Evolutionary conservation across 1,140 invertebrate species (phyloP), one percentile per base, ranked within the genome.

Genomic region (Ceratitis capitata): DNA sequence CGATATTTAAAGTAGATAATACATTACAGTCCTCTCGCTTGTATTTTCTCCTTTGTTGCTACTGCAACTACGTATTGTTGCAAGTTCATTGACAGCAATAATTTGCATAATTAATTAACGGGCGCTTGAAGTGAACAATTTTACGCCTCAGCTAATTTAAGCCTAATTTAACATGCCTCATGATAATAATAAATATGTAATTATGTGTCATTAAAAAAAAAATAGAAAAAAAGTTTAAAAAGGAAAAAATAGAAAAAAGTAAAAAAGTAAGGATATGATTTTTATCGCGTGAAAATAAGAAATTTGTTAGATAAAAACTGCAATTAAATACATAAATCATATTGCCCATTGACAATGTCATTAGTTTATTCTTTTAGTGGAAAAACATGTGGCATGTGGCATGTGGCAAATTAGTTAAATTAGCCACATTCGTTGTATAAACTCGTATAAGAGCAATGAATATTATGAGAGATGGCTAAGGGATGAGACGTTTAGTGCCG

Each of bases 101-200:
- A 78, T 78, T 78, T 78, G 39, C 69, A 78, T 78, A 78, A 78
- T 78, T 78, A 78, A 78, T 78, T 78, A 23, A 78, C 39, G 42
- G n/a, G 29, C 39, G 45, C 32, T 23, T 10, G 45, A 9, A 26
- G 45, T 45, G 69, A 42, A 78, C 69, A 78, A 78, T 78, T 78
- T 78, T 39, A 78, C 42, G 69, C 69, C 69, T 47, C 35, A 78
- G 69, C 42, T 78, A 45, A 78, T 78, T 78, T 42, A 42, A 78
- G 45, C 23, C 32, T 39, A 69, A 78, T 78, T 35, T 45, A 39
- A 78, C n/a, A 78, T n/a, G 69, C 39, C 23, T 23, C 69, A 78
- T 23, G 10, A 39, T 42, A 19, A 14, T 78, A 78, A 19, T 56
- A 7, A 56, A 56, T 23, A n/a, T 7, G 3, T 56, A 56, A n/a